Evolutionary conservation across 2,113 vertebrate species (phyloP), one percentile per base, ranked within the genome.

Genomic region (Nothocercus julius): DNA sequence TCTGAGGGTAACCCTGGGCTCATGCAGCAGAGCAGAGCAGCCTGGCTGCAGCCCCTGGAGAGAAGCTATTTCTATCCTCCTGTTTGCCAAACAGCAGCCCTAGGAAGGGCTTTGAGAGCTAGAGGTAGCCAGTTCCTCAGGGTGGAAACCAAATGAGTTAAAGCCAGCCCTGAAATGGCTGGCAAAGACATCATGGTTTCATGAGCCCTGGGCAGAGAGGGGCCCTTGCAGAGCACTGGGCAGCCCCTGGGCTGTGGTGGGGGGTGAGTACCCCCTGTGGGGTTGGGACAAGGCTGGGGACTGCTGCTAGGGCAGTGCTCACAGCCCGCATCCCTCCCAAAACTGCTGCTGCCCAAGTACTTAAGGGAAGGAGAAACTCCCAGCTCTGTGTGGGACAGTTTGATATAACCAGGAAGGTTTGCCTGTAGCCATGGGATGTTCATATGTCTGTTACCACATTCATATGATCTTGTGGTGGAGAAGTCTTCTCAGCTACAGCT

Each of bases 51-150:
- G 89, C 49, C 87, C 58, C 80, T 44, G 22, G 72, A 90, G 85
- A 96, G 53, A 40, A 70, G 89, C 81, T 96, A 94, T 95, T 97
- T 97, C 84, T 59, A 82, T 89, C 42, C 56, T 87, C 32, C 86
- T 7, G 0, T 92, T 90, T 92, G 92, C 82, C 4, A 25, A 93
- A 66, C 0, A 2, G 74, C 25, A 8, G 58, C 27, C 53, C 77
- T 92, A 58, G 74, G 58, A 89, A 89, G 5, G 44, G 86, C 70
- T 93, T 9, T 1, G 85, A 72, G 88, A 85, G 68, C 18, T 1
- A 2, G 56, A 87, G 86, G 79, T 78, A 87, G 22, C 47, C 22
- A 62, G 86, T 42, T 93, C 66, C 62, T 73, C 69, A 10, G 53
- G 5, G n/a, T 90, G 28, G 81, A 92, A 95, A 93, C 21, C 0